Percentiles rank a stretch among this genome's conserved stretches.
Evolutionary conservation across 2,113 vertebrate genomes (phyloP).

Genomic region (Fulmarus glacialis): DNA sequence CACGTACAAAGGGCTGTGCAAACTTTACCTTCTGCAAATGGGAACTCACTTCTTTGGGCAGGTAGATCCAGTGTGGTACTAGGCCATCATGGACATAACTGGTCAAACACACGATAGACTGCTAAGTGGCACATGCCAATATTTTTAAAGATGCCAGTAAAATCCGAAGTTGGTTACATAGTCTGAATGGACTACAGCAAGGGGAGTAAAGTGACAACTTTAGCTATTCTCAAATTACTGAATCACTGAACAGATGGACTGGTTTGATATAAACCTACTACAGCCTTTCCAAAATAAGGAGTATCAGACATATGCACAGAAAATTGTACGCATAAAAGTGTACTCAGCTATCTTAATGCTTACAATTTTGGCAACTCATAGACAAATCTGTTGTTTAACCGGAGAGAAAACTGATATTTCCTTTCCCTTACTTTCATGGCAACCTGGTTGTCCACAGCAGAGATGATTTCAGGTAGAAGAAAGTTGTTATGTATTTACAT

Average conservation of each 20-base stretch:
- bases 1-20: neutral
- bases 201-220: neutral
- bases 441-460: neutral
- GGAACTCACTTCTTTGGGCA: neutral
- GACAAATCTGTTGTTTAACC: slow-evolving; percentile 34
- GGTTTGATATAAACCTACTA: neutral
- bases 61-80: neutral
- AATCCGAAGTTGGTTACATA: neutral
- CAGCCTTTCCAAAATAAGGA: slow-evolving; percentile 24
- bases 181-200: neutral
- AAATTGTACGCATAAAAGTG: neutral
- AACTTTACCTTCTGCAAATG: neutral
- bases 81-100: too few species aligned
- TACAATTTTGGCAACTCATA: neutral
- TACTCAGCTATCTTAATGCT: neutral
- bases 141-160: neutral
- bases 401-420: neutral
- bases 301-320: slow-evolving; percentile 14
- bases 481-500: neutral
- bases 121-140: neutral
- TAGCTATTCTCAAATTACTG: neutral
- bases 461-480: neutral
- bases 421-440: neutral
- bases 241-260: slow-evolving; percentile 41
- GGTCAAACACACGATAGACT: neutral